Percentiles rank a stretch among this genome's conserved stretches.
Conservation (phyloP, 35 echinoderm and acorn worm genomes). For the Apostichopus parvimensis region DNA sequence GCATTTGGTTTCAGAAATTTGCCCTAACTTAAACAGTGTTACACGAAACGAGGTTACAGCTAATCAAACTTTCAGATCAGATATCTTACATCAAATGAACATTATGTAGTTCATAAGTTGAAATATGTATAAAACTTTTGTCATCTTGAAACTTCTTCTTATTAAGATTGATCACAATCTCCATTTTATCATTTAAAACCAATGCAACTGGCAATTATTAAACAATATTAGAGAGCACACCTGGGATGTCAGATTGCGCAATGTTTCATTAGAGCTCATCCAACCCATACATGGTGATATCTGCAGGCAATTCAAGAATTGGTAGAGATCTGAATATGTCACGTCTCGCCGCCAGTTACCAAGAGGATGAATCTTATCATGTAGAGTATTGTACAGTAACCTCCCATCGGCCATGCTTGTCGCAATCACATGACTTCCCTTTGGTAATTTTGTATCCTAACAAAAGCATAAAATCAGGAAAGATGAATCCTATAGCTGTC, state of each 20-base stretch:
- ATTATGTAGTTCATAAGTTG: too few species aligned
- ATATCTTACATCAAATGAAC: too few species aligned
- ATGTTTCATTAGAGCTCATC: conserved; percentile 78
- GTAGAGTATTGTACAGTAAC: conserved; percentile 66
- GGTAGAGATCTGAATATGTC: conserved; percentile 70
- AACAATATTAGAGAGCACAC: conserved; percentile 4
- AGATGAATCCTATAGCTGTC: too few species aligned
- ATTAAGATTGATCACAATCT: too few species aligned
- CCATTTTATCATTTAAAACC: not conserved
- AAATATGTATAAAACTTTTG: too few species aligned
- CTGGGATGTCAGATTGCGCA: conserved; percentile 80
- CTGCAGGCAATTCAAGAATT: conserved; percentile 71
- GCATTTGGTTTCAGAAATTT: too few species aligned
- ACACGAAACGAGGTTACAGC: too few species aligned
- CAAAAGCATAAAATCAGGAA: too few species aligned
- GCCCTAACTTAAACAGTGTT: too few species aligned
- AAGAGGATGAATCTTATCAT: conserved; percentile 69
- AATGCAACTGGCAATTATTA: not conserved
- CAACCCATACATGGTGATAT: conserved; percentile 87
- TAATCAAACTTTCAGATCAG: too few species aligned
- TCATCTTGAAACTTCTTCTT: too few species aligned
- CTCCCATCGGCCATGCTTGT: conserved; percentile 77
- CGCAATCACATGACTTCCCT: conserved; percentile 69
- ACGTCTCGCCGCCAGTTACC: conserved; percentile 64
- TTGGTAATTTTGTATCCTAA: conserved; percentile 77